Percentiles rank a stretch among this genome's conserved stretches.
phyloP scores from a whole-genome alignment of 1,140 invertebrate genomes.

The Scylla paramamosain region DNA sequence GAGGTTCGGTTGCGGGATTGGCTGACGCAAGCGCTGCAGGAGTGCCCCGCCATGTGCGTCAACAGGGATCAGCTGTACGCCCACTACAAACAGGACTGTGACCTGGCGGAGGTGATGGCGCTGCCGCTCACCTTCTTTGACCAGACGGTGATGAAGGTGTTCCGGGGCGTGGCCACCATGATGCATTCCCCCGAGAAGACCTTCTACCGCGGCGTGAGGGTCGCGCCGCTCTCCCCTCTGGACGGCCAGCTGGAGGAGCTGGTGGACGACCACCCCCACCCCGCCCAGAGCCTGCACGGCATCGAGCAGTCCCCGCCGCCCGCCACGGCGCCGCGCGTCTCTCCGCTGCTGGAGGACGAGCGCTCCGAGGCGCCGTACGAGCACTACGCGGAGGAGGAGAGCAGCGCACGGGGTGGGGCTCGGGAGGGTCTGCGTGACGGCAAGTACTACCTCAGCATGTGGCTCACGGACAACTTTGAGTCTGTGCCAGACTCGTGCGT shows the following conservation, averaged over 20 bases:
- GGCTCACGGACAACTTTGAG: conserved; percentile 77
- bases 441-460: conserved; percentile 76
- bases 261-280: conserved; percentile 38
- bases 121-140: conserved; percentile 68
- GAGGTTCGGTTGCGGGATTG: conserved; percentile 53
- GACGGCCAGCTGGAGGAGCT: conserved; percentile 72
- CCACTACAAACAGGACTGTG: conserved; percentile 68
- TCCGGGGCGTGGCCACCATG: conserved; percentile 63
- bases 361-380: conserved; percentile 65
- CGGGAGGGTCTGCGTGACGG: conserved; percentile 76
- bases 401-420: conserved; percentile 61
- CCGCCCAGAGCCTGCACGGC: neutral
- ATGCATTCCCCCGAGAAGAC: conserved; percentile 65
- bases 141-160: conserved; percentile 68
- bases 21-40: conserved; percentile 53
- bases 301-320: conserved; percentile 72
- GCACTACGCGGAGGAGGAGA: conserved; percentile 61
- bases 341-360: conserved; percentile 71
- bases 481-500: conserved; percentile 76
- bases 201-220: conserved; percentile 72
- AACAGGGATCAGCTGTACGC: conserved; percentile 75
- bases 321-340: conserved; percentile 62
- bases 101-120: neutral
- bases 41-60: conserved; percentile 65
- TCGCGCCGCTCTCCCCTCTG: conserved; percentile 60